These are phyloP conservation scores for Pemphredon lugubris DNA, from an alignment of 2,888 invertebrate genomes.

Conservation along the genomic window DNA sequence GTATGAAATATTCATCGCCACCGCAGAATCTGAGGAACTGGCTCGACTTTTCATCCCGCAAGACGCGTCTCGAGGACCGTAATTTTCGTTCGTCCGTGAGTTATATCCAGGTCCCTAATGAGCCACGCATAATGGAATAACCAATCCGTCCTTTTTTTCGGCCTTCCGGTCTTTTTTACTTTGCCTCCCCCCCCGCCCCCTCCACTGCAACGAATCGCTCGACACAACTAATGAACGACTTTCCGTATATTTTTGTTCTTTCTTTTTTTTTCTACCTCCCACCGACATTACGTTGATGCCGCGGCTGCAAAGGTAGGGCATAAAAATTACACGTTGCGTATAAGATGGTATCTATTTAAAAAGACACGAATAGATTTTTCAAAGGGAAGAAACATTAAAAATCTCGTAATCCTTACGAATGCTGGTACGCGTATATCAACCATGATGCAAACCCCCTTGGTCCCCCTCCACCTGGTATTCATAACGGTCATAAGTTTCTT, in stretches of 20 bases:
- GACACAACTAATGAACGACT: conserved; percentile 49
- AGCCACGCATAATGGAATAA: conserved; percentile 66
- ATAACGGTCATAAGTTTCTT: conserved; percentile 51
- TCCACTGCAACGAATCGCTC: conserved; percentile 40
- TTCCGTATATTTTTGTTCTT: conserved; percentile 10
- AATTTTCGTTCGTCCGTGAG: conserved; percentile 60
- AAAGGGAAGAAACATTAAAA: conserved; percentile 40
- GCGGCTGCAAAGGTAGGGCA: background rate
- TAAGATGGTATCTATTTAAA: conserved; percentile 3
- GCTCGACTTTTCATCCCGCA: conserved; percentile 55
- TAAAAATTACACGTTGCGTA: conserved; percentile 25
- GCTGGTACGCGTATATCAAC: conserved; percentile 32
- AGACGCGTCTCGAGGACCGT: conserved; percentile 35
- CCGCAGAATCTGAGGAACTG: conserved; percentile 35
- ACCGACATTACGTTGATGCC: conserved; percentile 1
- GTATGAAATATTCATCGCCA: conserved; percentile 53
- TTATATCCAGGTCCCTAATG: conserved; percentile 60
- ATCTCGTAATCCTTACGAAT: conserved; percentile 52
- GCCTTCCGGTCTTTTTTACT: conserved; percentile 7
- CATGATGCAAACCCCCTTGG: conserved; percentile 35
- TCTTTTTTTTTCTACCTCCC: conserved; percentile 5
- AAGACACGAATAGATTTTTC: conserved; percentile 32
- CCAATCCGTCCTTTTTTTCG: conserved; percentile 53
- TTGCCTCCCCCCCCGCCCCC: too few relatives aligned
- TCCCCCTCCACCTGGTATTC: conserved; percentile 44